These are phyloP conservation scores for Kryptolebias ocellatus DNA, from an alignment of 2,797 vertebrate genomes.

Conservation along the genomic window DNA sequence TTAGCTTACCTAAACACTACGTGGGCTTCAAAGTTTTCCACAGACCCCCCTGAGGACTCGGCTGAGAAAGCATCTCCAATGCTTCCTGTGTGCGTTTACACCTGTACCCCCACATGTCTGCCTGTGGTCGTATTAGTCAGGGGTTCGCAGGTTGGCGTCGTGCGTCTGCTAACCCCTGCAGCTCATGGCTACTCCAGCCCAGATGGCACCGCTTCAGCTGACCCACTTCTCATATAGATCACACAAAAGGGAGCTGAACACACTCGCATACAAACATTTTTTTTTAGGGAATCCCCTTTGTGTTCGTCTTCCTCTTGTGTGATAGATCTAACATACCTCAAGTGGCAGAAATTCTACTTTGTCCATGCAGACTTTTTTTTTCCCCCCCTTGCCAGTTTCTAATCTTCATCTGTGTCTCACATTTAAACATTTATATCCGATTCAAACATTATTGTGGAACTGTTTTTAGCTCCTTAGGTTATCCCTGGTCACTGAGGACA, in stretches of 20 bases:
- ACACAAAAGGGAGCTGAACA: conserved; percentile 1
- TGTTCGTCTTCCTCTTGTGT: conserved; percentile 53
- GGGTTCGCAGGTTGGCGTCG: no score
- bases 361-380: conserved; percentile 1
- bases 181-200: no score
- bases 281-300: conserved; percentile 35
- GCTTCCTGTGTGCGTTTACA: no score
- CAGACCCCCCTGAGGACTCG: no score
- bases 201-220: no score
- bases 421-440: background rate
- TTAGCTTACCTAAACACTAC: no score
- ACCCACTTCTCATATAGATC: background rate
- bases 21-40: no score
- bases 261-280: conserved; percentile 8
- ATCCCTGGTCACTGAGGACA: conserved; percentile 6
- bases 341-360: background rate
- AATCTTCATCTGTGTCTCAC: background rate
- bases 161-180: no score
- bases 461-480: conserved; percentile 1
- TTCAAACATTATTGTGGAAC: conserved; percentile 2
- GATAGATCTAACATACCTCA: conserved; percentile 58
- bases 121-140: no score
- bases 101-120: no score
- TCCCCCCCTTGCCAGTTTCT: background rate
- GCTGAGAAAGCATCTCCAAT: no score